Base-by-base conservation (phyloP, 2,888 invertebrate genomes). In the Lochmaea crataegi region DNA sequence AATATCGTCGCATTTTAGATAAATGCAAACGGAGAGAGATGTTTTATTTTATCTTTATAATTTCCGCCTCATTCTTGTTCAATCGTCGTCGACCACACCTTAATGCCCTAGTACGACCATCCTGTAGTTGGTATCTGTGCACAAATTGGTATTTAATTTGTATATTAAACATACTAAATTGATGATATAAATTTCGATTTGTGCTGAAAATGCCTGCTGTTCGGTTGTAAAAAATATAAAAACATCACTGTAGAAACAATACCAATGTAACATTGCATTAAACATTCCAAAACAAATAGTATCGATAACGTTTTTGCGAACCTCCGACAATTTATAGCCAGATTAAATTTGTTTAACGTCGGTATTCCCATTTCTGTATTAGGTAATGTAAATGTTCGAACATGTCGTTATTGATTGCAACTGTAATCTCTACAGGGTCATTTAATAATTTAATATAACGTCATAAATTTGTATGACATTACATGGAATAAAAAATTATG, bases 291-390 rank as follows among this genome's bases (percentile, higher is more conserved):
- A 65, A 56, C 53, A 65, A 65, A 65, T 65, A 53, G 38, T 65
- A 65, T 53, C 53, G 32, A 65, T 53, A 65, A 5, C 38, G 48
- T 65, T 65, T 65, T 65, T 38, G 26, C 16, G n/a, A 65, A 22
- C 32, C 48, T 16, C 26, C 38, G 9, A 16, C 32, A 53, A 65
- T 65, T 65, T 65, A 65, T 53, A 22, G 65, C 51, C 53, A 53
- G 53, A 26, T 65, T 65, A 65, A 63, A 63, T 63, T 63, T 63
- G 61, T 42, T 63, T 2, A 63, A 63, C 61, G 42, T 63, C 61
- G 42, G 42, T 45, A 63, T 63, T 63, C 16, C 61, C 61, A 63
- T 41, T 63, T 63, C 18, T 63, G 61, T 63, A 53, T 53, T 53
- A 38, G 57, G 60, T 63, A 16, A 63, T 38, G 61, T 63, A 63